Conservation (phyloP, 2,797 vertebrate species). For the Fistularia commersonii region DNA sequence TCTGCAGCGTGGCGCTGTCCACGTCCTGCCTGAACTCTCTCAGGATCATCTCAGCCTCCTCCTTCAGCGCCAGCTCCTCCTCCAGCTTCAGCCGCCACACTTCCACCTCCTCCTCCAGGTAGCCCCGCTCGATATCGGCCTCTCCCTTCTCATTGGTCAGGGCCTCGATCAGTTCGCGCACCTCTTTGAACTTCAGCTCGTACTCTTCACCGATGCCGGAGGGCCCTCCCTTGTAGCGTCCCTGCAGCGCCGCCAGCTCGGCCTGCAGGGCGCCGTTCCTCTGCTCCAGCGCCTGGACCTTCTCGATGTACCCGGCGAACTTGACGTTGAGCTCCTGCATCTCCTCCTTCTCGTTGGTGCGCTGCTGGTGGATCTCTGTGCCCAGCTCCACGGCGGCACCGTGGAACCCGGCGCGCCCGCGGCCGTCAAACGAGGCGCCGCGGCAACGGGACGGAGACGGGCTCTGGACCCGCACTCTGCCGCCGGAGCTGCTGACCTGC, state of each 20-base stretch:
- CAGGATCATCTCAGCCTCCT: constrained; percentile 79
- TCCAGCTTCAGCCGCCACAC: constrained; percentile 80
- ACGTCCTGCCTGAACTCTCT: constrained; percentile 81
- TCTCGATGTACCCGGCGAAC: constrained; percentile 77
- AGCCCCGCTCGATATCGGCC: constrained; percentile 80
- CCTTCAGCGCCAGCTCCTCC: constrained; percentile 78
- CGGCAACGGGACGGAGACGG: constrained; percentile 69
- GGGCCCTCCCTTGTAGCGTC: constrained; percentile 65
- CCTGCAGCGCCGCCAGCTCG: constrained; percentile 64
- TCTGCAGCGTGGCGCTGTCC: constrained; percentile 79
- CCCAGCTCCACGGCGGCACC: constrained; percentile 60
- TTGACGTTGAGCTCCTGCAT: constrained; percentile 76
- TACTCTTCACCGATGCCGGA: constrained; percentile 73
- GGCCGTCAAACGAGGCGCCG: constrained; percentile 62
- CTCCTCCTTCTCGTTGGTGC: constrained; percentile 79
- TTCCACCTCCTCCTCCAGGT: constrained; percentile 80
- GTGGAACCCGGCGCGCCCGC: constrained; percentile 62
- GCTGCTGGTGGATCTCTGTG: constrained; percentile 75
- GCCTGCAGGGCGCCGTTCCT: constrained; percentile 64
- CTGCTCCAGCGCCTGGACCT: constrained; percentile 75
- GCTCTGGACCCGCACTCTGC: constrained; percentile 65
- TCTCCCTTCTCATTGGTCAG: constrained; percentile 79
- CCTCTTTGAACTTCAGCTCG: constrained; percentile 78
- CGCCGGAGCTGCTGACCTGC: constrained; percentile 56
- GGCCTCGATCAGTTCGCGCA: constrained; percentile 73